phyloP scores from a whole-genome alignment of 2,113 vertebrate genomes.

The Halcyon malimbica region DNA sequence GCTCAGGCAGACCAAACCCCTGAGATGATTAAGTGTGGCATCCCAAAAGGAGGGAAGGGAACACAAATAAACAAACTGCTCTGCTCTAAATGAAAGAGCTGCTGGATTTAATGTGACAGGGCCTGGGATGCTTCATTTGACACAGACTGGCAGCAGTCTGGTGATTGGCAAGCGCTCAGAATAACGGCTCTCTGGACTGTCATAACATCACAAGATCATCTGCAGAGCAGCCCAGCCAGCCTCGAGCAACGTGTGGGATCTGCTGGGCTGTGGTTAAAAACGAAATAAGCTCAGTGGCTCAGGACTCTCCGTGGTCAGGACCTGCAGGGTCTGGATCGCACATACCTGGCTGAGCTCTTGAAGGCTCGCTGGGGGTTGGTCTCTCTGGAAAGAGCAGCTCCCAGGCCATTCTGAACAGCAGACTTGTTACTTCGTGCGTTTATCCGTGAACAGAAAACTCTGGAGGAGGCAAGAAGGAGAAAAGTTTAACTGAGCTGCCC shows the following conservation, averaged over 20 bases:
- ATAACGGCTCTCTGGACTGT: constrained; percentile 52
- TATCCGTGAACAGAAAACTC: not conserved
- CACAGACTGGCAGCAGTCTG: constrained; percentile 71
- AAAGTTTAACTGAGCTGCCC: not conserved
- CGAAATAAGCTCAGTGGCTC: not conserved
- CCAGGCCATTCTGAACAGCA: not conserved
- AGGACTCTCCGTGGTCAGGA: not conserved
- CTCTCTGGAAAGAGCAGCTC: not conserved
- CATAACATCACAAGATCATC: constrained; percentile 58
- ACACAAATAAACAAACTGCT: constrained; percentile 54
- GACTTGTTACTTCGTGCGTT: not conserved
- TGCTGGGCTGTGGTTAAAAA: not conserved
- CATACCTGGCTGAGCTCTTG: not conserved
- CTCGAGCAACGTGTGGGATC: not conserved
- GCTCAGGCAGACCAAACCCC: not conserved
- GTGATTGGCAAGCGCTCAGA: constrained; percentile 60
- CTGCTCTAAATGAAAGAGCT: constrained; percentile 55
- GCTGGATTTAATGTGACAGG: constrained; percentile 71
- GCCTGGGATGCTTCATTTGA: constrained; percentile 70
- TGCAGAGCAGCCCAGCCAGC: constrained; percentile 45
- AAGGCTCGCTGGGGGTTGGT: fast-evolving
- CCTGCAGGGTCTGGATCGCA: not conserved
- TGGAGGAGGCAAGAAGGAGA: not conserved
- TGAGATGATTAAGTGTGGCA: constrained; percentile 26
- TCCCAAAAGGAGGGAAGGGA: constrained; percentile 19